Base-by-base conservation (phyloP, 2,797 vertebrate species). In the Eupleurogrammus muticus region DNA sequence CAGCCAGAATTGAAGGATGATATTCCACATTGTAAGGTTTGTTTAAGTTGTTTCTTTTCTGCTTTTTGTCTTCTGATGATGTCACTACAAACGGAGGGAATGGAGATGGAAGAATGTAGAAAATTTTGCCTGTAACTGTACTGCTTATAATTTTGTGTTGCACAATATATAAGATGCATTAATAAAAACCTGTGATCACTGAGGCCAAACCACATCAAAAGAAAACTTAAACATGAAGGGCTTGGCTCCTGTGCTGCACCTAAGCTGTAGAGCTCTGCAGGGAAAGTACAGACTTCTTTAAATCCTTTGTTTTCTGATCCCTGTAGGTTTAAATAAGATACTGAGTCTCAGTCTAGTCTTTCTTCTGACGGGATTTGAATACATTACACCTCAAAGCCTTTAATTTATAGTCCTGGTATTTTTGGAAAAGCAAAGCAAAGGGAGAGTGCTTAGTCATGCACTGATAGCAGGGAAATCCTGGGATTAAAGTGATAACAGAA, bases 301-400 rank as follows among this genome's bases (percentile, higher is more conserved):
- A 57, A 57, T 62, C 38, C 28, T 24, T 10, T 16, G 20, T 40
- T 38, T 52, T 62, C 23, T 57, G 19, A 66, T 66, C 46, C 40
- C 8, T 8, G 4, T 44, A 52, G 67, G 9, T 47, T 68, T 44
- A 52, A 38, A 51, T 40, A 54, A 47, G 36, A 60, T 17, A 28
- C 51, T 42, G 47, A 61, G 32, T 53, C 32, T 75, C 21, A 56
- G 61, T 10, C 46, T 32, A 17, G 50, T 42, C 21, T 67, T 28
- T 23, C 38, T 19, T 56, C 44, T 48, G 14, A 62, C 32, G 53
- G 49, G 52, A 73, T 77, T 32, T 66, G 42, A 73, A 73, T 62
- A 77, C 40, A 73, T 77, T 58, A 66, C 20, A 54, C 17, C 19
- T 35, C 32, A 73, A 63, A 67, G 34, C 17, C 48, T 49, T 34